Evolutionary conservation across 2,888 invertebrate genomes (phyloP).

Genomic region (Agrochola lota): DNA sequence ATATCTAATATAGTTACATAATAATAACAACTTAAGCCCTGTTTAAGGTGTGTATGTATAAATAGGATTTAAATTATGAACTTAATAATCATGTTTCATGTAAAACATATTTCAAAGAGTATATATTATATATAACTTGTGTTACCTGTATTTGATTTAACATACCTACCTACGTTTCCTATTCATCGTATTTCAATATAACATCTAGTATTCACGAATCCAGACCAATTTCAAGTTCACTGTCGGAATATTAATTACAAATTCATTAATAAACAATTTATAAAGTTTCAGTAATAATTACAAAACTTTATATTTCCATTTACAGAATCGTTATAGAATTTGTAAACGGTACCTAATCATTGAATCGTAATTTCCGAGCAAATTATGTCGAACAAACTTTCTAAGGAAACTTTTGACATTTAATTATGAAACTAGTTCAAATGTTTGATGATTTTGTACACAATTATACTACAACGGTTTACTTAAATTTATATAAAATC

Average conservation of each 20-base stretch:
- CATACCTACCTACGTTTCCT: background rate
- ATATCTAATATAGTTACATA: too few species aligned
- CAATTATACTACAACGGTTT: background rate
- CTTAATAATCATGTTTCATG: background rate
- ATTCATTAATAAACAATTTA: conserved; percentile 11
- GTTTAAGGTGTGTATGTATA: background rate
- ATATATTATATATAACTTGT: background rate
- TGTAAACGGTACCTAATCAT: conserved; percentile 20
- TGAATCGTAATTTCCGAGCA: conserved; percentile 23
- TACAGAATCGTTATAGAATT: conserved; percentile 24
- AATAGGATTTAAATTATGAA: background rate
- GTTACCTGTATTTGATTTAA: background rate
- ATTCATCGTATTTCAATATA: background rate
- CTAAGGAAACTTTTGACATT: conserved; percentile 35
- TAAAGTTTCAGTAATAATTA: conserved; percentile 34
- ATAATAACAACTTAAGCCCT: background rate
- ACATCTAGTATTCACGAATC: background rate
- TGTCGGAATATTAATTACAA: conserved; percentile 16
- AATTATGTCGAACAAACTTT: conserved; percentile 32
- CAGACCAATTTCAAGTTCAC: conserved; percentile 4
- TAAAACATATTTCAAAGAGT: background rate
- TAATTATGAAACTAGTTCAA: conserved; percentile 28
- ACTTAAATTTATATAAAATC: background rate
- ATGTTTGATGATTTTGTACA: conserved; percentile 2
- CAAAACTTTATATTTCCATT: conserved; percentile 38